phyloP scores from a whole-genome alignment of 1,140 invertebrate genomes.

The Nebria ingens region DNA sequence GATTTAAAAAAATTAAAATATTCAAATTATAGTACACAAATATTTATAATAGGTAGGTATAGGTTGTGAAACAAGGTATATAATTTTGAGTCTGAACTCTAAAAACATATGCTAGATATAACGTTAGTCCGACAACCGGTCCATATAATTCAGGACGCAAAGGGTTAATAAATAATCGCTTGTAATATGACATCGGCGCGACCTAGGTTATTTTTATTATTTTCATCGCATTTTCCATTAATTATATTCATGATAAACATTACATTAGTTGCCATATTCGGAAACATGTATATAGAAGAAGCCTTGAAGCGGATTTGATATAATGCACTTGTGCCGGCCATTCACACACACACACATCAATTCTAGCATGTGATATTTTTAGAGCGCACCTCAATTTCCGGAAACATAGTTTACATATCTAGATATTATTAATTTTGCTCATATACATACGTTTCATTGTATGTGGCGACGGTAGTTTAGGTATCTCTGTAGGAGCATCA shows the following conservation, averaged over 20 bases:
- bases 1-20: too few species aligned
- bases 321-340: background rate
- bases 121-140: too few species aligned
- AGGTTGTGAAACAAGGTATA: too few species aligned
- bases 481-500: background rate
- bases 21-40: too few species aligned
- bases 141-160: too few species aligned
- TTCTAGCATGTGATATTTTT: background rate
- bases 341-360: background rate
- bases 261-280: conserved; percentile 2
- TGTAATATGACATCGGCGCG: too few species aligned
- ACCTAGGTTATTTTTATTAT: background rate
- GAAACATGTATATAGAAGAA: background rate
- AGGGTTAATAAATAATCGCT: too few species aligned
- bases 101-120: too few species aligned
- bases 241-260: conserved; percentile 10
- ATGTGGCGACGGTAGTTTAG: background rate
- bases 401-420: background rate
- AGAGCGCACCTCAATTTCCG: background rate
- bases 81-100: too few species aligned
- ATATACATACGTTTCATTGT: too few species aligned
- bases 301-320: background rate
- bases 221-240: background rate
- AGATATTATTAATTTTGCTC: too few species aligned
- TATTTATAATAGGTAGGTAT: too few species aligned